Percentiles rank a stretch among this genome's conserved stretches.
Conservation (phyloP, 2,113 vertebrate species). For the cattle (Bos taurus) region DNA sequence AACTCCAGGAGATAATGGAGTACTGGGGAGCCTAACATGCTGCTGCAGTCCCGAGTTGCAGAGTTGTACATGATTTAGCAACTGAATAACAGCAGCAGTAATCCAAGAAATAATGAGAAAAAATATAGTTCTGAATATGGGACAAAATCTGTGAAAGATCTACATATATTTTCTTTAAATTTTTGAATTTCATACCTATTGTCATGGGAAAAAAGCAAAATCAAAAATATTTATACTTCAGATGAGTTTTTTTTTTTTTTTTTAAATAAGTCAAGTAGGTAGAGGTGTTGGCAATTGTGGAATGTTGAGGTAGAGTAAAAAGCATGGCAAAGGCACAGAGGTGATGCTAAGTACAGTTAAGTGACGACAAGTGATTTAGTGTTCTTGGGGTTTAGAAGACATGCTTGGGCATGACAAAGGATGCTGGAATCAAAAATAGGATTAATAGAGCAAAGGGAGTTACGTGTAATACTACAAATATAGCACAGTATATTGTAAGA, state of each 20-base stretch:
- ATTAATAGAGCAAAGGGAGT: neutral
- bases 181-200: neutral
- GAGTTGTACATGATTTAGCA: neutral
- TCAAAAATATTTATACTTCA: neutral
- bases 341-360: neutral
- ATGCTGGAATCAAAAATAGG: neutral
- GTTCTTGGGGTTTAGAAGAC: neutral
- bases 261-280: neutral
- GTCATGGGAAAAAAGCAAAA: neutral
- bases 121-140: neutral
- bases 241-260: neutral
- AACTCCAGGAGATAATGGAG: neutral
- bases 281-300: neutral
- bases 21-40: neutral
- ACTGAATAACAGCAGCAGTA: neutral
- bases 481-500: neutral
- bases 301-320: neutral
- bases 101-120: neutral
- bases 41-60: neutral
- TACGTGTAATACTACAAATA: neutral
- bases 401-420: neutral
- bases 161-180: neutral
- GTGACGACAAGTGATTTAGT: neutral
- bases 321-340: neutral
- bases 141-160: neutral